Evolutionary conservation across 1,140 invertebrate species (phyloP), one percentile per base, ranked within the genome.

Genomic region (Drosophila watanabei): DNA sequence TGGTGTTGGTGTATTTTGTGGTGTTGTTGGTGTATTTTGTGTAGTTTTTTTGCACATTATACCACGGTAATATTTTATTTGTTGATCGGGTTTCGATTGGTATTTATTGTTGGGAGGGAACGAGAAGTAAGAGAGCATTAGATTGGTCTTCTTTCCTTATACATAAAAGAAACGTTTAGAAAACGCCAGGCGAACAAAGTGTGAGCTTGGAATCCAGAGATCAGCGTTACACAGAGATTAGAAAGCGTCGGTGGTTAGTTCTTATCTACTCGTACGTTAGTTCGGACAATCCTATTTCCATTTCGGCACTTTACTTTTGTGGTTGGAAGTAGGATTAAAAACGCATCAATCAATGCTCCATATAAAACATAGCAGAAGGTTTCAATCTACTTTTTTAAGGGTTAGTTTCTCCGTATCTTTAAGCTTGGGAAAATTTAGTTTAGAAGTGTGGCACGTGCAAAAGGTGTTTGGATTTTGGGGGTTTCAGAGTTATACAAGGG

Each of bases 51-150:
- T 91, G 79, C 82, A 91, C 86, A 78, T 89, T 62, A 75, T 80
- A 89, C 86, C 87, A 90, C 75, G 20, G 51, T 52, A 75, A 69
- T 78, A 59, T 73, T 56, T 75, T 64, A 46, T 71, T 59, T 78
- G 54, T 79, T 79, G 61, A 70, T 72, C 48, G 72, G 75, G 60
- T 60, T 63, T 63, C 13, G 37, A 58, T 79, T 65, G 58, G 63
- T 46, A 24, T 68, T 59, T 73, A 54, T 78, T 41, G 39, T 52
- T 69, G 49, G 35, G 33, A 28, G 80, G 79, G 85, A 91, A 92
- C 76, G 82, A 91, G 78, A 86, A 84, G 83, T 92, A 92, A 92
- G 85, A 92, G 91, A 92, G 81, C 73, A 92, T 92, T 92, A 92
- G 91, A 92, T 79, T 92, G 91, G 64, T 81, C 69, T 89, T 78